Evolutionary conservation across 2,113 vertebrate species (phyloP).

Genomic region (Megaleporinus macrocephalus): DNA sequence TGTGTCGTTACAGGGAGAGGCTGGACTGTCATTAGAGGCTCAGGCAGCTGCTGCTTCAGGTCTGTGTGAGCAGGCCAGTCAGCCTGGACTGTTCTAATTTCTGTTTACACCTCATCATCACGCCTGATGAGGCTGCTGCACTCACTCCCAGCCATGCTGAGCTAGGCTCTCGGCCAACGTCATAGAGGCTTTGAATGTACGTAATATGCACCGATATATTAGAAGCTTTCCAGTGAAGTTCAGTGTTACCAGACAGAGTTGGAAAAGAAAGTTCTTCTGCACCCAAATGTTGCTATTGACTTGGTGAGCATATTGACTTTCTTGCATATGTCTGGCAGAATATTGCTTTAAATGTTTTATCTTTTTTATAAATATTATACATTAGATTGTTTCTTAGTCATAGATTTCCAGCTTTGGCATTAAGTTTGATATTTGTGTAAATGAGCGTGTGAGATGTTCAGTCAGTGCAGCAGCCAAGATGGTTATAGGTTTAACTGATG

Average conservation of each 20-base stretch:
- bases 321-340: neutral
- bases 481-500: conserved; percentile 25
- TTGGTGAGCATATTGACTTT: conserved; percentile 29
- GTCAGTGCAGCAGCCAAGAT: neutral
- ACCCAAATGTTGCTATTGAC: neutral
- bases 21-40: conserved; percentile 74
- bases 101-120: conserved; percentile 78
- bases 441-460: neutral
- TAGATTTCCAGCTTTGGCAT: neutral
- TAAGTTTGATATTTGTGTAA: conserved; percentile 6
- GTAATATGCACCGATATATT: conserved; percentile 47
- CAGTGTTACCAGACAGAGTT: conserved; percentile 35
- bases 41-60: conserved; percentile 73
- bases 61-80: conserved; percentile 63
- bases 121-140: conserved; percentile 68
- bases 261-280: conserved; percentile 25
- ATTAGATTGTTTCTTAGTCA: neutral
- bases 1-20: conserved; percentile 70
- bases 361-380: neutral
- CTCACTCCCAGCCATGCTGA: conserved; percentile 33
- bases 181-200: conserved; percentile 43
- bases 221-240: conserved; percentile 26
- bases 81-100: conserved; percentile 73
- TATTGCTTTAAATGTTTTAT: neutral
- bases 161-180: conserved; percentile 42